phyloP scores from a whole-genome alignment of 1,140 invertebrate species.

The Trinorchestia longiramus region DNA sequence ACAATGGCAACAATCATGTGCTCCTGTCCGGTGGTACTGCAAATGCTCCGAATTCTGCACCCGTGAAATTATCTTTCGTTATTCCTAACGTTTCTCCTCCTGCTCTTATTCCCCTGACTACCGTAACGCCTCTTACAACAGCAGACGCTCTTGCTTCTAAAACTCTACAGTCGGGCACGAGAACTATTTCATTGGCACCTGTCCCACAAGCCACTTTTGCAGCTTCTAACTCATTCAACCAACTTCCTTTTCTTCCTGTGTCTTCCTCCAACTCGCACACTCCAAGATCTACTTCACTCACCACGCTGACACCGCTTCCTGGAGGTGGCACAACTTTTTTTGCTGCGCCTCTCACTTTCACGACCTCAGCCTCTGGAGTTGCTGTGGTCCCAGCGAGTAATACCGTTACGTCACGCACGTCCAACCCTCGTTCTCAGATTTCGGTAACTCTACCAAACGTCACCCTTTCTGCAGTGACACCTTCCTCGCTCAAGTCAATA shows the following conservation, averaged over 20 bases:
- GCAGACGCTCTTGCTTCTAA: not conserved
- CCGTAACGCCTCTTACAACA: not conserved
- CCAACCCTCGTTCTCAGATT: not conserved
- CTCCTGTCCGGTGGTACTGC: not conserved
- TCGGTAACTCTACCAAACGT: slow-evolving; percentile 31
- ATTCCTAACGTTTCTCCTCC: slow-evolving; percentile 3
- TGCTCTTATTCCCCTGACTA: slow-evolving; percentile 19
- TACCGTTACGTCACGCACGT: not conserved
- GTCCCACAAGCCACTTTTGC: not conserved
- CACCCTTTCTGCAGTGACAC: slow-evolving; percentile 54
- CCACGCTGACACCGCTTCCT: not conserved
- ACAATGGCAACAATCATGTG: not conserved
- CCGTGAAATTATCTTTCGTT: slow-evolving; percentile 27
- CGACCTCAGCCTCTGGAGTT: not conserved
- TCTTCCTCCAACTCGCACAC: not conserved
- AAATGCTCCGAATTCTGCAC: not conserved
- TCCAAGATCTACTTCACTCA: not conserved
- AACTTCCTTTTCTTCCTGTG: slow-evolving; percentile 13
- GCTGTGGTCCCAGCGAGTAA: not conserved
- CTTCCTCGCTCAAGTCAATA: slow-evolving; percentile 57
- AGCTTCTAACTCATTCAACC: not conserved
- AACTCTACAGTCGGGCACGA: not conserved
- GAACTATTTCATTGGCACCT: not conserved
- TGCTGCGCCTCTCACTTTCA: not conserved
- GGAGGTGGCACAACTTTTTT: slow-evolving; percentile 32